Evolutionary conservation across 1,140 invertebrate species (phyloP), one percentile per base, ranked within the genome.

Genomic region (Drosophila setifemur): DNA sequence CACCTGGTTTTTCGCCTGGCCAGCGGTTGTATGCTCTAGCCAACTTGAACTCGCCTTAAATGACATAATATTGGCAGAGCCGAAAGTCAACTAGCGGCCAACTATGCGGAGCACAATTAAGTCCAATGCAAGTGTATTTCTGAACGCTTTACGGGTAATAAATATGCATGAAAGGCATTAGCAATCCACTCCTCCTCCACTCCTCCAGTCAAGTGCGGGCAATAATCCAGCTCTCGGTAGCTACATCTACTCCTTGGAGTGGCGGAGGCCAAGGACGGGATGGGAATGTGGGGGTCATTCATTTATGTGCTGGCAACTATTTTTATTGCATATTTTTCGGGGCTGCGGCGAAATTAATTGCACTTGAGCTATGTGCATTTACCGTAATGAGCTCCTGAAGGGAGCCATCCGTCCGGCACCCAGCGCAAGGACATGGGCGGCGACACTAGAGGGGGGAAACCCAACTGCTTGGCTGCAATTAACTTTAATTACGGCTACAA

Each of bases 291-390:
- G 52, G 19, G 25, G 29, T 49, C 26, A 57, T 73, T 52, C 63
- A 57, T 74, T 70, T 54, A 53, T 54, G 42, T 54, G 50, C 54
- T 58, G 64, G 45, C 47, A 78, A 79, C 74, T 79, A 85, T 83
- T 85, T 83, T 74, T 67, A 79, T 79, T 79, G 74, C 79, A 83
- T 83, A 85, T 83, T 83, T 83, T 78, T 63, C 18, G 39, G 74
- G 54, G 42, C 48, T 85, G 58, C 23, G 49, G 60, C 60, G 53
- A 68, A 85, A 79, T 79, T 85, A 85, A 83, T 83, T 86, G 81
- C 81, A 71, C 79, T 85, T 74, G 64, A 83, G 73, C 79, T 83
- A 78, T 83, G 79, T 67, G 61, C 79, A 79, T 83, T 83, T 75
- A 85, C 82, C 72, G 69, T 83, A 83, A 83, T 85, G 79, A 85